Evolutionary conservation across 2,797 vertebrate genomes (phyloP), one percentile per base, ranked within the genome.

Genomic region (Urosaurus nigricauda): DNA sequence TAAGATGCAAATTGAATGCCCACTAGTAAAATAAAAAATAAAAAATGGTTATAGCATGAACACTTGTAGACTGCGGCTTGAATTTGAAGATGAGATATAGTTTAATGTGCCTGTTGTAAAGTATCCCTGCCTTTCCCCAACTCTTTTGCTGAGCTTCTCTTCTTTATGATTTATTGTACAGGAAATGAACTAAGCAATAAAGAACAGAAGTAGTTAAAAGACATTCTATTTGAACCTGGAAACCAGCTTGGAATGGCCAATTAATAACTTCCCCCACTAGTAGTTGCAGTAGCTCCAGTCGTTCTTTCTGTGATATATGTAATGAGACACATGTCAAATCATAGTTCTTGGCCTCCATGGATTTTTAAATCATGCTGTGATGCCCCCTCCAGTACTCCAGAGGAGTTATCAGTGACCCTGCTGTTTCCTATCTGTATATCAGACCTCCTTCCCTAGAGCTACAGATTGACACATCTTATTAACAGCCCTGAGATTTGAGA

Each of bases 191-290:
- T 84, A 84, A 90, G 91, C 93, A 94, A 92, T 95, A 95, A 95
- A 95, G 93, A 93, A 85, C 92, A 91, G 56, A 88, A 92, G 92
- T 93, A 94, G 92, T 93, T 95, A 95, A 94, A 68, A 95, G 91
- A 94, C 90, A 95, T 95, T 93, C 94, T 91, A 93, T 96, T 94
- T 94, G 93, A 94, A 93, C 86, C 88, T 92, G 92, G 92, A 95
- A 95, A 94, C 90, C 92, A 91, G 90, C 90, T 83, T 94, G 92
- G 92, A 96, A 95, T 93, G 87, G 91, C 88, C 93, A 94, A 95
- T 94, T 94, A 95, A 94, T 94, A 71, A 78, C 91, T 93, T 91
- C 92, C 94, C 93, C 40, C 79, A 75, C 70, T 83, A 92, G 86
- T 88, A 89, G 91, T 91, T 92, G 70, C 78, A 87, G 93, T 85